These are phyloP conservation scores for Ptychodera flava DNA, from an alignment of 35 echinoderm and acorn worm species.

Conservation along the genomic window DNA sequence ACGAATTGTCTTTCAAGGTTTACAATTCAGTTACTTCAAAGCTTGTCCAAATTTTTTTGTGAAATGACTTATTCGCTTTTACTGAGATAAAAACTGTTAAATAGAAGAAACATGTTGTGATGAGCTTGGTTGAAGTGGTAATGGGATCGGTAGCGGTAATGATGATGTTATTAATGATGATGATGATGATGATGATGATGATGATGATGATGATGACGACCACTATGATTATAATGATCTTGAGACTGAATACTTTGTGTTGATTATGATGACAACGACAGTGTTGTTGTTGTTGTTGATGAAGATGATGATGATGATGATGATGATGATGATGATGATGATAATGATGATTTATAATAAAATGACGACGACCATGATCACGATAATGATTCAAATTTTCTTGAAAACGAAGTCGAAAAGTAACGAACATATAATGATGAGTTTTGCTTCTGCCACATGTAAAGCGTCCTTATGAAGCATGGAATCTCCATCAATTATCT, in stretches of 20 bases:
- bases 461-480: too few relatives aligned
- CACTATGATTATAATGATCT: background rate
- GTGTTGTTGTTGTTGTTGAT: background rate
- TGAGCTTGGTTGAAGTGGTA: background rate
- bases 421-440: too few relatives aligned
- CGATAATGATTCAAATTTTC: constrained; percentile 3
- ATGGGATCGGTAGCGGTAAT: background rate
- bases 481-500: too few relatives aligned
- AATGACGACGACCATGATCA: background rate
- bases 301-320: background rate
- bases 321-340: background rate
- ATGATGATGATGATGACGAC: background rate
- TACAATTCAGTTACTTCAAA: background rate
- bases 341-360: constrained; percentile 6
- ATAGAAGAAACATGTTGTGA: too few relatives aligned
- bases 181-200: background rate
- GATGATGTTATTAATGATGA: background rate
- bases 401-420: too few relatives aligned
- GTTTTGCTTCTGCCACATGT: too few relatives aligned
- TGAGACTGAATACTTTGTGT: background rate
- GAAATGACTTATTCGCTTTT: too few relatives aligned
- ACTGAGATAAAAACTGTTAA: too few relatives aligned
- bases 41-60: too few relatives aligned
- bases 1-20: constrained; percentile 43
- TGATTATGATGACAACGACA: background rate